Evolutionary conservation across 2,113 vertebrate species (phyloP), one percentile per base, ranked within the genome.

Genomic region (Thunnus thynnus): DNA sequence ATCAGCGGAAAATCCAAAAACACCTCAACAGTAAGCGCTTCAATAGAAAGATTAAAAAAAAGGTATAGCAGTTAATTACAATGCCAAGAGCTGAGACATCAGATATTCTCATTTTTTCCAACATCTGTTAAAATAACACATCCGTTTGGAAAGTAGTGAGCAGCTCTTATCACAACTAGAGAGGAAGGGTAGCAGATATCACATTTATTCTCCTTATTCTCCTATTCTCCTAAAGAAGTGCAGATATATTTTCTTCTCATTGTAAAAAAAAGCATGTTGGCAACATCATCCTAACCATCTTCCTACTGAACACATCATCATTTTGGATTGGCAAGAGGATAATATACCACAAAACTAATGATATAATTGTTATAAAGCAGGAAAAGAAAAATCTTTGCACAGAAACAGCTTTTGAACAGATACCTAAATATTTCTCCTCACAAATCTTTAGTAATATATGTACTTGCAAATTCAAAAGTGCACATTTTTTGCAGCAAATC

Each of bases 221-320:
- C 22, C 22, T 22, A 22, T 22, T 22, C 22, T 22, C 22, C 32
- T 58, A 61, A 78, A 78, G 48, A 67, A 48, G 27, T 56, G 27
- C 27, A 54, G 73, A 78, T 72, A 32, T 48, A 67, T 72, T 71
- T 3, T 3, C 0, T 0, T 9, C 32, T 46, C 46, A 55, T 63
- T 62, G 41, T 18, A 61, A 54, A 10, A 48, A 74, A n/a, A 27
- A 60, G 14, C 57, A 36, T 32, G 36, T 36, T 36, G 36, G 1
- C 5, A 7, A 18, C 32, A 58, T 54, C 16, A 72, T 69, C 20
- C 58, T 48, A 25, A 74, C 46, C 63, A 50, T 16, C 32, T 78
- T 74, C 63, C 58, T 32, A 18, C 78, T 65, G 18, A 46, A 64
- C 54, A 66, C 52, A 66, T 86, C 76, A 63, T 51, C 20, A 51